Base-by-base conservation (phyloP, 2,797 vertebrate species). In the Xenops minutus region DNA sequence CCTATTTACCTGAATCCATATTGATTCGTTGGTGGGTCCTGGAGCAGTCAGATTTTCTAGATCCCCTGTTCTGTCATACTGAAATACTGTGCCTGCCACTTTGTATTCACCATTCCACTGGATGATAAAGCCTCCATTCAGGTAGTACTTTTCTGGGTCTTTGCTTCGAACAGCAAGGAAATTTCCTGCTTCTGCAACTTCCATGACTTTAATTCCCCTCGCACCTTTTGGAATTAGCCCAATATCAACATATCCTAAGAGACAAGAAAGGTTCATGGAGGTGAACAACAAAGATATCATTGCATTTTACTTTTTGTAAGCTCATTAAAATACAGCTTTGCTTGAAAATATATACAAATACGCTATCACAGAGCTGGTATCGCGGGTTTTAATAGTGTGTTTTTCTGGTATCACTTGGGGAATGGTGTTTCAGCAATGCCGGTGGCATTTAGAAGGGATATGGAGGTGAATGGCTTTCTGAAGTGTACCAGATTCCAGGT, bases 21-120 rank as follows among this genome's bases (percentile, higher is more conserved):
- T 92, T 1, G 99, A 98, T 82, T 99, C 98, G 39, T 97, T 99
- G 69, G 98, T 99, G 79, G 99, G 99, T 83, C 99, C 99, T 1
- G 98, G 86, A 30, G 99, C 99, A 2, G 99, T 99, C 90, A 99
- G 98, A 83, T 99, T 99, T 98, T 99, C 99, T 95, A 99, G 97
- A 96, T 99, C 99, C 14, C 99, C 99, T 26, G 94, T 98, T 92
- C 99, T 98, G 62, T 99, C 98, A 8, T 99, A 99, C 74, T 97
- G 98, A 98, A 99, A 99, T 48, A 98, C 83, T 0, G 99, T 99
- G 73, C 99, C 99, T 3, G 99, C 99, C 21, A 99, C 98, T 94
- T 98, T 98, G 72, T 99, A 99, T 97, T 99, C 99, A 29, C 99
- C 99, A 17, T 99, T 99, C 99, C 99, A 99, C 91, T 99, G 99